These are phyloP conservation scores for Harpagus bidentatus DNA, from an alignment of 2,113 vertebrate genomes.

Conservation along the genomic window DNA sequence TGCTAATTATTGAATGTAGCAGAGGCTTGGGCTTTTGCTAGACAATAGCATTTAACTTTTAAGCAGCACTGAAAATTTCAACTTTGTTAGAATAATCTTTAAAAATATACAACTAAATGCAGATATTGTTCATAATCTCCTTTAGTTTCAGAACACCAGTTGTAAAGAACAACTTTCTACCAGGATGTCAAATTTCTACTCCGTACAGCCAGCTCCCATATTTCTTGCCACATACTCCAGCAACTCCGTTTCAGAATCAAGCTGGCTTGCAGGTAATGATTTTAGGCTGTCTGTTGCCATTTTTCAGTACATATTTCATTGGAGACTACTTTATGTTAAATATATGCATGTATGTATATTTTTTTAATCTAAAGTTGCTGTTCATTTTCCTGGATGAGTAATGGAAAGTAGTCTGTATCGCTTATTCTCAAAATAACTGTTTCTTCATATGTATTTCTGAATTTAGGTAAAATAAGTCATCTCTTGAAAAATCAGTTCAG, in stretches of 20 bases:
- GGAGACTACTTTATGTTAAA: not conserved
- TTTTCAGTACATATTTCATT: not conserved
- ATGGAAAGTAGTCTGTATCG: not conserved
- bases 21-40: not conserved
- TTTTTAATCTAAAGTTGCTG: not conserved
- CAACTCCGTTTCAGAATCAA: conserved; percentile 64
- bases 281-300: not conserved
- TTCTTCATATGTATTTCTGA: not conserved
- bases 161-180: conserved; percentile 70
- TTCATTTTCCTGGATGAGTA: not conserved
- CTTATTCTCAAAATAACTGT: not conserved
- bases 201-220: conserved; percentile 66
- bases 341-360: not conserved
- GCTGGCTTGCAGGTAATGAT: conserved; percentile 65
- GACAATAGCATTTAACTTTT: not conserved
- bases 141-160: conserved; percentile 86
- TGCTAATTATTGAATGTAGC: not conserved
- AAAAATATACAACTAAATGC: not conserved
- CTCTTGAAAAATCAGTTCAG: not conserved
- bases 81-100: not conserved
- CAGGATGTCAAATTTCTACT: conserved; percentile 71
- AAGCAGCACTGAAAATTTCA: not conserved
- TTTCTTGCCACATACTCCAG: conserved; percentile 61
- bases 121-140: not conserved
- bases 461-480: not conserved